Conservation (phyloP, 2,888 invertebrate genomes). For the Mythimna loreyi region DNA sequence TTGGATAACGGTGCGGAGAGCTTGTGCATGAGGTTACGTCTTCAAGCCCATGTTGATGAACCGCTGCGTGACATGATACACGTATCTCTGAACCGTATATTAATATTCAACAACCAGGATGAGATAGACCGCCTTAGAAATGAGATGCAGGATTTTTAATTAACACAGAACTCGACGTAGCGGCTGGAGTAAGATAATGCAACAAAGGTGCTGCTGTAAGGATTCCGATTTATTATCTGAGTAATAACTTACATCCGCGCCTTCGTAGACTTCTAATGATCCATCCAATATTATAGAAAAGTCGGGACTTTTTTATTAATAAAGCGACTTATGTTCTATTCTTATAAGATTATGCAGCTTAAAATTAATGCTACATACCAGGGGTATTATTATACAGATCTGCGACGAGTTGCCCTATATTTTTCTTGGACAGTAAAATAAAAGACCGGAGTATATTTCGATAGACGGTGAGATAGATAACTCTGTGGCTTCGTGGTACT, state of each 20-base stretch:
- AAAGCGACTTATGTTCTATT: not conserved
- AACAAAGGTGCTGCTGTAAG: constrained; percentile 28
- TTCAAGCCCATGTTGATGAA: constrained; percentile 46
- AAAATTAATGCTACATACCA: not conserved
- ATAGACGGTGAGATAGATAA: constrained; percentile 17
- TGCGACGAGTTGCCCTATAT: not conserved
- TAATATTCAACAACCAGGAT: constrained; percentile 28
- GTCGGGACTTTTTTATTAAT: not conserved
- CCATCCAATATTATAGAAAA: not conserved
- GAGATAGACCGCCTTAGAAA: constrained; percentile 12
- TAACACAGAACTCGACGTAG: constrained; percentile 27
- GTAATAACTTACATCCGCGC: constrained; percentile 14
- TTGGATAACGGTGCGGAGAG: constrained; percentile 73
- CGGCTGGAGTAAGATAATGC: constrained; percentile 22
- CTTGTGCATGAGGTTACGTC: constrained; percentile 62
- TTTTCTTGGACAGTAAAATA: constrained; percentile 1
- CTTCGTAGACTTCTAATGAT: constrained; percentile 14
- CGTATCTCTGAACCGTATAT: constrained; percentile 9
- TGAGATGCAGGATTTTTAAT: constrained; percentile 46
- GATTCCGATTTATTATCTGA: constrained; percentile 37
- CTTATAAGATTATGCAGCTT: not conserved
- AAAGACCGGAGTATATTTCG: not conserved
- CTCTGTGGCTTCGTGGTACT: not conserved
- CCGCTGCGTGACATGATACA: constrained; percentile 4
- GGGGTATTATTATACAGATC: not conserved